Evolutionary conservation across 2,113 vertebrate species (phyloP).

Genomic region (Scomber colias): DNA sequence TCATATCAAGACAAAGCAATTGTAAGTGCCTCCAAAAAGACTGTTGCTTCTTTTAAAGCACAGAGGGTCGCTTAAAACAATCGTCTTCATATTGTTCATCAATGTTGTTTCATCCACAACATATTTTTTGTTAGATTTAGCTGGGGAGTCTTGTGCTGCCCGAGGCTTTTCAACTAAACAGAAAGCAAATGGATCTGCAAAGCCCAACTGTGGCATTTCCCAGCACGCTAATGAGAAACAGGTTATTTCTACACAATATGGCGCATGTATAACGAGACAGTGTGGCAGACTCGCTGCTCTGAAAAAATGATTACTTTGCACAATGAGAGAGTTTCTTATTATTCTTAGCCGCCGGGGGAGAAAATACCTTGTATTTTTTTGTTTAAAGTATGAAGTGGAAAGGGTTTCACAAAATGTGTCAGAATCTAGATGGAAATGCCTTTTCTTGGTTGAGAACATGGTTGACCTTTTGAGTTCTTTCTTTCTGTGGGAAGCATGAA

Average conservation of each 20-base stretch:
- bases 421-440: slow-evolving; percentile 20
- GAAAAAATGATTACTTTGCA: slow-evolving; percentile 66
- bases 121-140: slow-evolving; percentile 25
- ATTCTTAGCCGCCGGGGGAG: slow-evolving; percentile 52
- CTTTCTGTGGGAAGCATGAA: slow-evolving; percentile 46
- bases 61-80: background rate
- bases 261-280: slow-evolving; percentile 53
- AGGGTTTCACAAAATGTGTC: slow-evolving; percentile 19
- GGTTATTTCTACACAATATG: slow-evolving; percentile 67
- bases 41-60: background rate
- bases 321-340: slow-evolving; percentile 56
- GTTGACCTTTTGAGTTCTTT: slow-evolving; percentile 66
- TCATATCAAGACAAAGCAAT: background rate
- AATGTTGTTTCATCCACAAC: slow-evolving; percentile 17
- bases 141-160: slow-evolving; percentile 14
- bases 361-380: slow-evolving; percentile 55
- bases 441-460: slow-evolving; percentile 47
- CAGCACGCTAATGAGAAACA: slow-evolving; percentile 70
- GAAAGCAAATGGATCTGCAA: slow-evolving; percentile 51
- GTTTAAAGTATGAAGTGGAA: slow-evolving; percentile 49
- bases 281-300: slow-evolving; percentile 35
- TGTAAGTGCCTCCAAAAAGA: background rate
- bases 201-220: slow-evolving; percentile 61
- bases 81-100: background rate
- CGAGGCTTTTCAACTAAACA: slow-evolving; percentile 49